A percentile compares a stretch with the other conserved stretches of the same genome.
Evolutionary conservation across 2,113 vertebrate species (phyloP).

Genomic region (Megalops atlanticus): DNA sequence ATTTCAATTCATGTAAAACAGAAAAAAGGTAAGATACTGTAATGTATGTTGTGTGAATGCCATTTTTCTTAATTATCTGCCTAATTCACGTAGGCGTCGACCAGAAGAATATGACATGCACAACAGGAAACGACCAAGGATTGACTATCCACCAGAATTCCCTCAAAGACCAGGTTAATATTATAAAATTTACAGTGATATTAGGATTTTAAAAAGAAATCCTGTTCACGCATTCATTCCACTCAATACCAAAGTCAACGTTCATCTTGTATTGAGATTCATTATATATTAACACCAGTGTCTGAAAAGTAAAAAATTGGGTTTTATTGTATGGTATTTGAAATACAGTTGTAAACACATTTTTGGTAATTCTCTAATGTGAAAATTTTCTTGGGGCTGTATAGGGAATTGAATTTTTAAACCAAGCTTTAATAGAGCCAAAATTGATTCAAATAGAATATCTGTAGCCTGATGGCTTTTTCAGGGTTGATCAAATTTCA

Average conservation of each 20-base stretch:
- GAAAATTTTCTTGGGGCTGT: neutral
- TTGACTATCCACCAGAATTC: conserved; percentile 95
- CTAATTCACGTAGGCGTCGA: conserved; percentile 97
- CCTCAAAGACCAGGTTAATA: conserved; percentile 97
- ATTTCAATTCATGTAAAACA: neutral
- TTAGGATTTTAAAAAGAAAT: neutral
- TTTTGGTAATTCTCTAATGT: neutral
- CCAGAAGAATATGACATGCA: conserved; percentile 98
- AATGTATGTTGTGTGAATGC: conserved; percentile 20
- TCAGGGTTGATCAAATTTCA: too few relatives aligned
- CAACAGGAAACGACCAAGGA: conserved; percentile 96
- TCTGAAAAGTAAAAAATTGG: neutral
- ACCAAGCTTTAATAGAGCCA: too few relatives aligned
- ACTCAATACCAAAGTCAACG: neutral
- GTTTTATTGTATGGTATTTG: neutral
- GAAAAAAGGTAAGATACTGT: neutral
- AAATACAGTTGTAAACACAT: neutral
- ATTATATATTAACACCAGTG: neutral
- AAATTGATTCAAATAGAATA: too few relatives aligned
- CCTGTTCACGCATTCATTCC: neutral
- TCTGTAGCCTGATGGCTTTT: too few relatives aligned
- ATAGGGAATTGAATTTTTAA: neutral
- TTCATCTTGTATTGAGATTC: neutral
- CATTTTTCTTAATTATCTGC: conserved; percentile 67
- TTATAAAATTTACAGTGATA: conserved; percentile 32